A percentile compares a stretch with the other conserved stretches of the same genome.
phyloP scores from a whole-genome alignment of 1,140 invertebrate genomes.

The Drosophila gunungcola region DNA sequence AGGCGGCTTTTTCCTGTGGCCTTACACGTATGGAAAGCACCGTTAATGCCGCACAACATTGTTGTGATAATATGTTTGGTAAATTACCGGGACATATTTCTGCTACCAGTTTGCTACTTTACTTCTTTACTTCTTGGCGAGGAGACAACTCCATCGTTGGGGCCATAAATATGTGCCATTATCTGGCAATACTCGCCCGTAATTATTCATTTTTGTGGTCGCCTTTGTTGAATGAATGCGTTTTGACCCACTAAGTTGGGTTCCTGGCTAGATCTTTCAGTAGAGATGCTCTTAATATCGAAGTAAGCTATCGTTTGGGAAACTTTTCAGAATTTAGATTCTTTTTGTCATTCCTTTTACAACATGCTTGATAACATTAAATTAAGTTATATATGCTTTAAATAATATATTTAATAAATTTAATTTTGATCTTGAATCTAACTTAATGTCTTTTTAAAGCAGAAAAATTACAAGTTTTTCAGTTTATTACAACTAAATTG shows the following conservation, averaged over 20 bases:
- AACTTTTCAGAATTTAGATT: too few species aligned
- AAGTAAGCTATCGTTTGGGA: neutral
- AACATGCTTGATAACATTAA: neutral
- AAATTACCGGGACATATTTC: constrained; percentile 71
- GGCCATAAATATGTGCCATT: constrained; percentile 57
- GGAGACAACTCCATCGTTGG: constrained; percentile 49
- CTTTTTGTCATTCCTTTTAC: too few species aligned
- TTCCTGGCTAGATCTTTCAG: constrained; percentile 18
- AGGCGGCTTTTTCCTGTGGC: constrained; percentile 33
- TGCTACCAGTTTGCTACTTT: constrained; percentile 61
- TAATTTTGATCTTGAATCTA: too few species aligned
- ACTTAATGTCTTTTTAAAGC: too few species aligned
- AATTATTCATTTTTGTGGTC: constrained; percentile 81
- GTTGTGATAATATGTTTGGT: constrained; percentile 81
- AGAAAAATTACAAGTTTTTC: too few species aligned
- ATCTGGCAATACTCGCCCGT: constrained; percentile 46
- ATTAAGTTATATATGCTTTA: neutral
- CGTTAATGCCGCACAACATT: constrained; percentile 74
- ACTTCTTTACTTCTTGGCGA: constrained; percentile 38
- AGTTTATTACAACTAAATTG: too few species aligned
- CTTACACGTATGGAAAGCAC: constrained; percentile 62
- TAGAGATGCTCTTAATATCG: neutral
- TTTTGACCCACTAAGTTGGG: constrained; percentile 63
- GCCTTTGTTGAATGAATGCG: constrained; percentile 60
- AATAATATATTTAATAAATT: too few species aligned